phyloP scores from a whole-genome alignment of 2,797 vertebrate species.

The Crypturellus tataupa region DNA sequence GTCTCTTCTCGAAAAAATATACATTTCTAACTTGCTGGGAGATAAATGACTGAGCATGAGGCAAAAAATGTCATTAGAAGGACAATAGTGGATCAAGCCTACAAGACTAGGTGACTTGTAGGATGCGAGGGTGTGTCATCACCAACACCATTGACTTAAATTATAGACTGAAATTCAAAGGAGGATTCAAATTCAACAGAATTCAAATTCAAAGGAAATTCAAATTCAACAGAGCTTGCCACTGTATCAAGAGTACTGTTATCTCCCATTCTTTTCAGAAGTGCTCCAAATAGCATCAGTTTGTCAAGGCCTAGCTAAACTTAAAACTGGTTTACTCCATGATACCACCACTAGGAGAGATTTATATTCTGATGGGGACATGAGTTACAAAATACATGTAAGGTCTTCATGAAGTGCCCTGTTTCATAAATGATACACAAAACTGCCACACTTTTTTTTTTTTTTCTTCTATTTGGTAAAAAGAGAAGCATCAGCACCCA shows the following conservation, averaged over 20 bases:
- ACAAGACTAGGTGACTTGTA: neutral
- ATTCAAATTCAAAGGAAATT: no score
- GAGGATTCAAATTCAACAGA: no score
- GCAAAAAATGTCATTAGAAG: neutral
- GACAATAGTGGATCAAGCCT: neutral
- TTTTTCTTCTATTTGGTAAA: neutral
- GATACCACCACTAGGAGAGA: neutral
- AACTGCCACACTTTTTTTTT: neutral
- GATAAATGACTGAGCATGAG: neutral
- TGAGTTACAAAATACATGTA: neutral
- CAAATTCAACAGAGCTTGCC: neutral
- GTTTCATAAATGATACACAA: neutral
- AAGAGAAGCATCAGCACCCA: neutral
- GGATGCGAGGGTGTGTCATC: rapidly evolving
- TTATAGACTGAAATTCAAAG: neutral
- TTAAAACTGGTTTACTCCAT: neutral
- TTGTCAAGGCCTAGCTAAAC: neutral
- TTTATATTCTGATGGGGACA: neutral
- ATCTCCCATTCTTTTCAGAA: neutral
- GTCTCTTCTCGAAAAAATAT: neutral
- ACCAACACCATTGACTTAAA: neutral
- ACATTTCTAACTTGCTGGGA: neutral
- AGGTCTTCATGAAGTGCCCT: neutral
- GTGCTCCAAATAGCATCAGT: neutral
- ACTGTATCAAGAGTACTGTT: neutral